Evolutionary conservation across 1,140 invertebrate species (phyloP), one percentile per base, ranked within the genome.

Genomic region (Bilobella aurantiaca): DNA sequence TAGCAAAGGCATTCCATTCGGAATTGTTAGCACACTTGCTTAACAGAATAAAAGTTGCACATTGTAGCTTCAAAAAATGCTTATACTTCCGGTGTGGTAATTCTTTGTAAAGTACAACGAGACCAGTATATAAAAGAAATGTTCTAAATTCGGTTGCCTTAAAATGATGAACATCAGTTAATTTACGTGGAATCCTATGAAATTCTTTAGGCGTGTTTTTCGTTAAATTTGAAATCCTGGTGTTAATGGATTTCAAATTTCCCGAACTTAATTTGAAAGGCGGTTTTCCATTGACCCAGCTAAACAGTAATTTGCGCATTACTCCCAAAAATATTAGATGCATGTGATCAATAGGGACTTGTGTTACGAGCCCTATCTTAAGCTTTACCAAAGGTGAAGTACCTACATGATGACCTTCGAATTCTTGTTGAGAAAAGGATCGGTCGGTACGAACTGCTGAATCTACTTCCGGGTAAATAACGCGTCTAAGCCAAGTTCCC

Each of bases 311-410:
- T 66, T 72, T 75, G 65, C 65, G 69, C 29, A 72, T 68, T n/a
- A 75, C 63, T 27, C 73, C 74, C 58, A 76, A 58, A 60, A 70
- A 76, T 27, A 74, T 56, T 47, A 74, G 58, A 65, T 77, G 75
- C 73, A 77, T 75, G 49, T 75, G 75, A 56, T 77, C 74, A 8
- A 75, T 58, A 3, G 73, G 69, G 69, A 78, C 74, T 47, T 71
- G 47, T 49, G 62, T 42, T 25, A 76, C 68, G 28, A 76, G 21
- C 21, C 68, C 69, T 34, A 77, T 18, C 61, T 67, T 46, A 32
- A 72, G 61, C 21, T 62, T 30, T 27, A 47, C 34, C 28, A 75
- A 66, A 31, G 62, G 62, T 21, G 69, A 69, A 27, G 34, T 53
- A 32, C 65, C 67, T 27, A 16, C 58, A 66, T 75, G 74, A 63